Evolutionary conservation across 2,113 vertebrate genomes (phyloP).

Genomic region (Brachionichthys hirsutus): DNA sequence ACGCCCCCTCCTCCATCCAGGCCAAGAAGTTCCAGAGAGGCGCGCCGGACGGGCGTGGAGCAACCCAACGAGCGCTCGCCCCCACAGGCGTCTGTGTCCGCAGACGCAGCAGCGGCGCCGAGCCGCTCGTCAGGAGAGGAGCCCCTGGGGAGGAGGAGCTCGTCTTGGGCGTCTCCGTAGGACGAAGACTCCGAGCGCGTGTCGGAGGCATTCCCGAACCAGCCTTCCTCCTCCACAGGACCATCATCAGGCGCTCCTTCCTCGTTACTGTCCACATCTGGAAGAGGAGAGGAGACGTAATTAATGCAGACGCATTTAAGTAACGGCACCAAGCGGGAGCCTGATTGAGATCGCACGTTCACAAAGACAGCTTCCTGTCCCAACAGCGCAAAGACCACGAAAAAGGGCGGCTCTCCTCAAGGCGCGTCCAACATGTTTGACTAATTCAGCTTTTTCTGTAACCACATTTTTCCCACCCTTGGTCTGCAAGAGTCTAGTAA

Average conservation of each 20-base stretch:
- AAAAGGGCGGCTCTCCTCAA: conserved; percentile 38
- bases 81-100: conserved; percentile 86
- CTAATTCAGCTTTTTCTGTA: conserved; percentile 65
- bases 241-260: conserved; percentile 86
- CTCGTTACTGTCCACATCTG: conserved; percentile 93
- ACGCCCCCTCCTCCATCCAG: conserved; percentile 84
- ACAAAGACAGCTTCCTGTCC: conserved; percentile 18
- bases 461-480: conserved; percentile 75
- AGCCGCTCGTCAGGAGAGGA: conserved; percentile 82
- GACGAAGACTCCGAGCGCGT: conserved; percentile 95
- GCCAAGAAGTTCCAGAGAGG: conserved; percentile 85
- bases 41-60: conserved; percentile 87
- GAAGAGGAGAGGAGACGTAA: conserved; percentile 34
- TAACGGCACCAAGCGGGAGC: conserved; percentile 9
- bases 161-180: conserved; percentile 93
- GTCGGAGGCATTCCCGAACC: conserved; percentile 96
- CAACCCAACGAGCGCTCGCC: conserved; percentile 92
- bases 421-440: conserved; percentile 49
- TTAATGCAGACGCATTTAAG: conserved; percentile 9
- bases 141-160: conserved; percentile 79
- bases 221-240: conserved; percentile 90
- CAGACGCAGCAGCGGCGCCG: conserved; percentile 65
- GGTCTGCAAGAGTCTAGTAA: conserved; percentile 80
- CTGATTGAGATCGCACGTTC: conserved; percentile 14
- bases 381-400: conserved; percentile 5